Evolutionary conservation across 2,113 vertebrate genomes (phyloP).

Genomic region (Ochotona curzoniae): DNA sequence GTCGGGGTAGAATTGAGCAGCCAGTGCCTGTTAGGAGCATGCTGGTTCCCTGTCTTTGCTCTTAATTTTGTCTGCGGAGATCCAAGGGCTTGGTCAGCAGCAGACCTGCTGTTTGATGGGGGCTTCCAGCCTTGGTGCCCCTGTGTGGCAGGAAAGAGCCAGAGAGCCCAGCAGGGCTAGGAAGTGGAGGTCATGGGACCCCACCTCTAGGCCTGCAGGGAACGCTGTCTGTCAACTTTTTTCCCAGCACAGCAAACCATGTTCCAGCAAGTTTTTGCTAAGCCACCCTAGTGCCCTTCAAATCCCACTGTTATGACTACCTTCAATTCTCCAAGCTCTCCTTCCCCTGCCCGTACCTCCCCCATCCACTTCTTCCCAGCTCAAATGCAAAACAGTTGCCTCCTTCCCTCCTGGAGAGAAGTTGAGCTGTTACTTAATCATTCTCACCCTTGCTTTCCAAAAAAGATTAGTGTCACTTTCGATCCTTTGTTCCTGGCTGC

Average conservation of each 20-base stretch:
- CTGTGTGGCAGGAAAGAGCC: not conserved
- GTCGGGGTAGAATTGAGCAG: not conserved
- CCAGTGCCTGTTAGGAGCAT: not conserved
- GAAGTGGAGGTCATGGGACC: not conserved
- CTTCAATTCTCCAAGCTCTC: not conserved
- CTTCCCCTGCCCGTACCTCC: not conserved
- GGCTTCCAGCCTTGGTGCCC: not conserved
- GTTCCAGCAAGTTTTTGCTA: not conserved
- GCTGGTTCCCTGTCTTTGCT: not conserved
- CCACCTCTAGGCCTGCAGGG: not conserved
- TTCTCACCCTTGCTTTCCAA: not conserved
- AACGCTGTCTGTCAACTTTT: not conserved
- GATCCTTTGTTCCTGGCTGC: not conserved
- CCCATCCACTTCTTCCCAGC: not conserved
- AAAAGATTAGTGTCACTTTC: not conserved
- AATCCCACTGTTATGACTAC: slow-evolving; percentile 11
- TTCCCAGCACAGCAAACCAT: not conserved
- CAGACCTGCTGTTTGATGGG: not conserved
- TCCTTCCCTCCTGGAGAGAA: not conserved
- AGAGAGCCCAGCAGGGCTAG: not conserved
- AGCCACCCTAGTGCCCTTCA: not conserved
- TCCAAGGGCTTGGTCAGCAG: not conserved
- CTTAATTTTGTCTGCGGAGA: not conserved
- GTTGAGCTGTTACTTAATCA: not conserved
- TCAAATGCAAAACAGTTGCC: slow-evolving; percentile 41